Evolutionary conservation across 2,113 vertebrate species (phyloP).

Genomic region (Thoracochromis brauschi): DNA sequence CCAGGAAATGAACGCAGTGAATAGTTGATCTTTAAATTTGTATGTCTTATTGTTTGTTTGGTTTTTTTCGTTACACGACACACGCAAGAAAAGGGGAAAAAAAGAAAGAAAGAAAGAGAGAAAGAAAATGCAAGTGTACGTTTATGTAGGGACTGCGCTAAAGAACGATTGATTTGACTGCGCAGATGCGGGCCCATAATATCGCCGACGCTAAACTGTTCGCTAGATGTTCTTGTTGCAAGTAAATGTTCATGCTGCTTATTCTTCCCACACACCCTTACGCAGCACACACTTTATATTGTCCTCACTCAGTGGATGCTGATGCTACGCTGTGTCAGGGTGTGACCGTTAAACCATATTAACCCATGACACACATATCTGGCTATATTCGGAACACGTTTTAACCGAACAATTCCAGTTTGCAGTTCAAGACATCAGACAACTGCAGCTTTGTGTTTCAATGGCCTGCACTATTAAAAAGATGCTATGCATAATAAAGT

Average conservation of each 20-base stretch:
- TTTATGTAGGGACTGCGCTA: background rate
- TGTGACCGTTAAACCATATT: background rate
- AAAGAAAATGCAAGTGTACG: background rate
- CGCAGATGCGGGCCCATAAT: background rate
- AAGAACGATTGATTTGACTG: background rate
- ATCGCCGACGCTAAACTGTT: background rate
- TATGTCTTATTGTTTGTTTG: background rate
- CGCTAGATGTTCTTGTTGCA: background rate
- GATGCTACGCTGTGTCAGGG: background rate
- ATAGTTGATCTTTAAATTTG: background rate
- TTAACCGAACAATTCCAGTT: background rate
- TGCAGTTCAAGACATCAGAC: background rate
- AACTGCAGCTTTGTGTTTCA: background rate
- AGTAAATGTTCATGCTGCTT: background rate
- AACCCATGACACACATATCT: background rate
- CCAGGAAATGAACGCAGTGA: background rate
- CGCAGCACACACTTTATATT: background rate
- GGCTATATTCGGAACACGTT: background rate
- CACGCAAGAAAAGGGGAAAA: rapidly evolving
- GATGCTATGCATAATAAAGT: rapidly evolving
- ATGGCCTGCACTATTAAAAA: background rate
- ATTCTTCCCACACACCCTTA: background rate
- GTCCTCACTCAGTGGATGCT: background rate
- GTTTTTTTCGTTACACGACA: background rate
- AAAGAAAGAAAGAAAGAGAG: background rate